These are phyloP conservation scores for Proterorhinus semilunaris DNA, from an alignment of 2,113 vertebrate species.

Conservation along the genomic window DNA sequence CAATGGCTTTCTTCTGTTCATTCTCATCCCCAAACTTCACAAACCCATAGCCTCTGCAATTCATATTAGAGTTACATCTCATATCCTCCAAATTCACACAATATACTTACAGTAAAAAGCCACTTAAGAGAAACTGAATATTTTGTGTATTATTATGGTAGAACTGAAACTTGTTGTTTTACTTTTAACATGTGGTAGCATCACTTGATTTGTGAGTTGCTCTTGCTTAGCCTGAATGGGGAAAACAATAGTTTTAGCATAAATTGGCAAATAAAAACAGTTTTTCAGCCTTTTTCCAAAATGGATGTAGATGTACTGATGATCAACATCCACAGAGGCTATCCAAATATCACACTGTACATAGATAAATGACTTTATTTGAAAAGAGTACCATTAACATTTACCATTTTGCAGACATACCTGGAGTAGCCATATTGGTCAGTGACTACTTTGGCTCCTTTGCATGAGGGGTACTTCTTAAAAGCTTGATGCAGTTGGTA, in stretches of 20 bases:
- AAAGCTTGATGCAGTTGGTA: conserved; percentile 90
- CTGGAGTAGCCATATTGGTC: conserved; percentile 88
- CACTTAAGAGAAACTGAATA: conserved; percentile 71
- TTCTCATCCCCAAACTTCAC: conserved; percentile 89
- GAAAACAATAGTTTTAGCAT: conserved; percentile 85
- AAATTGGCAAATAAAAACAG: conserved; percentile 66
- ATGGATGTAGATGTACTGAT: conserved; percentile 55
- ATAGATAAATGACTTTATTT: conserved; percentile 28
- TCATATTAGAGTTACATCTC: conserved; percentile 60
- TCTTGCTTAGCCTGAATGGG: conserved; percentile 85
- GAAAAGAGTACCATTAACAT: not conserved
- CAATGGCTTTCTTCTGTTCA: conserved; percentile 91
- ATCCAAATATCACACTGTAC: conserved; percentile 36
- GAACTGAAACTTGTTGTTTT: conserved; percentile 84
- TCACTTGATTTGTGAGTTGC: conserved; percentile 86
- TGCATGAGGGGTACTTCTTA: conserved; percentile 88
- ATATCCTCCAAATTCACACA: conserved; percentile 18
- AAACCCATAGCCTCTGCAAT: conserved; percentile 86
- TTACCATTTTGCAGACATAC: conserved; percentile 61
- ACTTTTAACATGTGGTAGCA: conserved; percentile 86
- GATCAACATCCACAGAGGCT: conserved; percentile 55
- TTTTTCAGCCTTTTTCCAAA: conserved; percentile 61
- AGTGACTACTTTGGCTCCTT: conserved; percentile 90
- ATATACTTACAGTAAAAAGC: conserved; percentile 68
- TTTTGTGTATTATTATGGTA: conserved; percentile 80